Evolutionary conservation across 1,140 invertebrate genomes (phyloP), one percentile per base, ranked within the genome.

Genomic region (Calosoma granatense): DNA sequence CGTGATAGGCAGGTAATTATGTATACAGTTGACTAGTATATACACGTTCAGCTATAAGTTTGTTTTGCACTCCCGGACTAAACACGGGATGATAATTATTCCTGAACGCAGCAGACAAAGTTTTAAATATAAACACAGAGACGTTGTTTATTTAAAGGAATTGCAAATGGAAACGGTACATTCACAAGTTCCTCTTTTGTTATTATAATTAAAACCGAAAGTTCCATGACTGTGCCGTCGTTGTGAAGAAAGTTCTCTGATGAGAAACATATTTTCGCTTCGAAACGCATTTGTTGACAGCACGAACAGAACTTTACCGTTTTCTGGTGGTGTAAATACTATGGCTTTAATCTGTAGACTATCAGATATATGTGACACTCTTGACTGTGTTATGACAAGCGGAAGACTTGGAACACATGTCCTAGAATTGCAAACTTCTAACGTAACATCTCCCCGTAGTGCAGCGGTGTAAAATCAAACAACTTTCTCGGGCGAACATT

Each of bases 61-160:
- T 30, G 14, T n/a, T n/a, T n/a, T n/a, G n/a, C n/a, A n/a, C n/a
- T n/a, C n/a, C n/a, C n/a, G n/a, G n/a, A 14, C 26, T 6, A 30
- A 30, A 30, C 26, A 30, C 14, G 14, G 14, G n/a, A 47, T 47
- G 41, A 47, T 47, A 47, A 47, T 47, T 47, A 47, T 47, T 47
- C 17, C 26, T n/a, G n/a, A n/a, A n/a, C n/a, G n/a, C n/a, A n/a
- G 26, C 4, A 4, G 9, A 17, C 41, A 47, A 47, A 47, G 41
- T 47, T 47, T 47, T 47, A 47, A 47, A 47, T 47, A 47, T 47
- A 47, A 47, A 47, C 41, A 47, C 3, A 11, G 41, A 11, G n/a
- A n/a, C n/a, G n/a, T n/a, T 47, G 41, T 47, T 47, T 47, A 47
- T 47, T 47, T 47, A 47, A 47, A 47, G 41, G 41, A 47, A 47